Base-by-base conservation (phyloP, 1,140 invertebrate genomes). In the Brachionus manjavacas region DNA sequence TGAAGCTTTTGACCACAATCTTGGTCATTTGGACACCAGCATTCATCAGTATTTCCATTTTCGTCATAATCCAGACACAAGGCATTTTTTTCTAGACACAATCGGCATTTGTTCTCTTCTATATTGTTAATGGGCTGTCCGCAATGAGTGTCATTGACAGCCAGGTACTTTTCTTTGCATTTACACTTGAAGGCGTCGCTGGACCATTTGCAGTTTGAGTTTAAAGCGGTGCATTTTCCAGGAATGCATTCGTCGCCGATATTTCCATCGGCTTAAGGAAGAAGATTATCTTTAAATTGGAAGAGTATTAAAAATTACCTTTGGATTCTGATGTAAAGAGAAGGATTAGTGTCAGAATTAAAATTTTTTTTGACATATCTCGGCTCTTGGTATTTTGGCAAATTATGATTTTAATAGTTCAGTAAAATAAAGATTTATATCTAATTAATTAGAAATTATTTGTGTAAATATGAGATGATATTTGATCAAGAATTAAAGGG, bases 121-220 rank as follows among this genome's bases (percentile, higher is more conserved):
- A 81, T 81, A 43, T 81, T 81, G n/a, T 49, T 60, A 20, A 81
- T 43, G 31, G 79, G 79, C 16, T 68, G 39, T 43, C 80, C 80
- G 39, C 80, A 83, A 39, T 83, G 80, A 6, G 80, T 83, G 9
- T 83, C 25, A 68, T 83, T 83, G 3, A 83, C 31, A 12, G 68
- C 39, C 4, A 83, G 8, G 20, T 35, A 83, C 43, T 83, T 66
- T n/a, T 83, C 80, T 28, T 52, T 68, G 43, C 80, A 83, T 9
- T 70, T 39, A 39, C 80, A 83, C 20, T 41, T 35, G 25, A 83
- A 83, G 1, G 20, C n/a, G 16, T 68, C 43, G 20, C 80, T 41
- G n/a, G 35, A 52, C 55, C 80, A 68, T 68, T 83, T 83, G 49
- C 80, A 83, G 31, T 83, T 83, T 68, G 80, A 68, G 31, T 83